Base-by-base conservation (phyloP, 2,888 invertebrate species). In the Osedax fenrisi region DNA sequence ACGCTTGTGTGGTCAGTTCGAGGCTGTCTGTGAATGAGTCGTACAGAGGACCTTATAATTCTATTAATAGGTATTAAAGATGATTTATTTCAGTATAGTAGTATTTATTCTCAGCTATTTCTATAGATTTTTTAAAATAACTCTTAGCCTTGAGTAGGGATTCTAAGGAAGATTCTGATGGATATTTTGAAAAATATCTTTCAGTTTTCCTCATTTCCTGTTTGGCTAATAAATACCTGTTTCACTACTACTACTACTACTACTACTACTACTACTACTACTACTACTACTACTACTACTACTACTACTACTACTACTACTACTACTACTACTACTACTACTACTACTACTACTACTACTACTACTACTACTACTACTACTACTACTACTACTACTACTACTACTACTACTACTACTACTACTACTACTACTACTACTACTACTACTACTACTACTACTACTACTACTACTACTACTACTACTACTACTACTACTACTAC, bases 371-470 rank as follows among this genome's bases (percentile, higher is more conserved):
- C 56, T 13, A 56, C 56, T 56, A 56, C 56, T 56, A 56, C 56
- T 56, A 56, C 56, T 56, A 56, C 56, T 56, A 56, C 56, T 56
- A 56, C 56, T 56, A 56, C 56, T 56, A 56, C 56, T 56, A 56
- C 56, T 56, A 56, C 10, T 13, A 56, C 56, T 56, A 56, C 56
- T 56, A 56, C 56, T 56, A 56, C 56, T 56, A 17, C 56, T 56
- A 56, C 56, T 56, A 17, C 56, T 56, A 56, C 56, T 56, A 56
- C 56, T 56, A 56, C 56, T 56, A 56, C 56, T 17, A 56, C 56
- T 56, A 56, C 56, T 56, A 56, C 56, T 56, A 56, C 56, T 56
- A 56, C 56, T 56, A 56, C 56, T 56, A 56, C 56, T 56, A 56
- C 17, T 56, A 17, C 56, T 56, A 17, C 56, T 17, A 17, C 17